Conservation (phyloP, 2,888 invertebrate species). For the Epinotia bilunana region DNA sequence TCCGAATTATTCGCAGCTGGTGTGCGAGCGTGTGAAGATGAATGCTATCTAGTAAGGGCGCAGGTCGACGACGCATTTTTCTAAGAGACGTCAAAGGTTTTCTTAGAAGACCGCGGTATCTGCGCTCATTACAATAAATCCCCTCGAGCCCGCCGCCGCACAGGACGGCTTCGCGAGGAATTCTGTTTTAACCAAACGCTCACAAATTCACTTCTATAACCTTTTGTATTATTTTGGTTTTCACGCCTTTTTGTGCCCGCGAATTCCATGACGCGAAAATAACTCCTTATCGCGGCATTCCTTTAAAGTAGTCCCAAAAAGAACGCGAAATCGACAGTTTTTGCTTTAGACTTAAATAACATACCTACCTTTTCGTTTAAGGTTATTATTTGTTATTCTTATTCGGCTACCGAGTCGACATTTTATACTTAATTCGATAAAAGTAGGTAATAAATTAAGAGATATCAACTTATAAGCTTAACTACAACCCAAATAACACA, state of each 20-base stretch:
- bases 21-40: slow-evolving; percentile 53
- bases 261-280: slow-evolving; percentile 82
- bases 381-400: slow-evolving; percentile 64
- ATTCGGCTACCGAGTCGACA: slow-evolving; percentile 59
- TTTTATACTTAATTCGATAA: slow-evolving; percentile 21
- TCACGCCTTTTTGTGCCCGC: slow-evolving; percentile 82
- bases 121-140: slow-evolving; percentile 82
- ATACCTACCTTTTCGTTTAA: slow-evolving; percentile 63
- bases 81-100: slow-evolving; percentile 74
- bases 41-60: slow-evolving; percentile 54
- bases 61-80: slow-evolving; percentile 63
- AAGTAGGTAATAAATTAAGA: slow-evolving; percentile 7
- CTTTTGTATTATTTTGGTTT: slow-evolving; percentile 83
- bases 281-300: slow-evolving; percentile 83
- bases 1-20: slow-evolving; percentile 5
- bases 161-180: slow-evolving; percentile 83
- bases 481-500: neutral
- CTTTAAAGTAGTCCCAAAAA: slow-evolving; percentile 80
- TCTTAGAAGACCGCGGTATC: slow-evolving; percentile 76
- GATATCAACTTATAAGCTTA: slow-evolving; percentile 2
- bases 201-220: slow-evolving; percentile 83
- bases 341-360: slow-evolving; percentile 75
- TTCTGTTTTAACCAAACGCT: slow-evolving; percentile 83
- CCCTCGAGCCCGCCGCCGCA: slow-evolving; percentile 79
- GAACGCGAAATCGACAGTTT: slow-evolving; percentile 71